Conservation (phyloP, 2,113 vertebrate species). For the Ptilorrhoa leucosticta region DNA sequence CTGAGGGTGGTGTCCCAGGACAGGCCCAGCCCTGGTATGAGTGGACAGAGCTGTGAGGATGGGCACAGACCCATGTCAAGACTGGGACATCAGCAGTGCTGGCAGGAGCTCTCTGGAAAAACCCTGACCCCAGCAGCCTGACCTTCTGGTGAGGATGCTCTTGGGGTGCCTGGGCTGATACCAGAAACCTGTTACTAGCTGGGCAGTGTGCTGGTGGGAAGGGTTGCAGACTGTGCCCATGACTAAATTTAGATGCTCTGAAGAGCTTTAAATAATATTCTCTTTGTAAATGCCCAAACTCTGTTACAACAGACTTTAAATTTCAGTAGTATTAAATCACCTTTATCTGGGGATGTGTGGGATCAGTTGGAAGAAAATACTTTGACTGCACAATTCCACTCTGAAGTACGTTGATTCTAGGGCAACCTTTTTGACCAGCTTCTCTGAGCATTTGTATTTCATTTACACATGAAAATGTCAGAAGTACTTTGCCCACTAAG, state of each 20-base stretch:
- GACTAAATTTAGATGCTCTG: not conserved
- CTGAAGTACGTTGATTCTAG: not conserved
- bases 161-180: fast-evolving
- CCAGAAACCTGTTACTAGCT: not conserved
- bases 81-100: not conserved
- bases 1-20: not conserved
- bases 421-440: not conserved
- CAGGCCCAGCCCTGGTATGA: not conserved
- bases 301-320: not conserved
- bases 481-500: not conserved
- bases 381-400: not conserved
- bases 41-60: not conserved
- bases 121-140: not conserved
- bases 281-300: not conserved
- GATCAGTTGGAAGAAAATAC: not conserved
- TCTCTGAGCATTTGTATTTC: not conserved
- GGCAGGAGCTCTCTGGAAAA: not conserved
- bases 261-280: not conserved
- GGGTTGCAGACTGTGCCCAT: not conserved
- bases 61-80: not conserved
- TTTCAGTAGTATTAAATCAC: not conserved
- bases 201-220: not conserved
- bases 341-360: not conserved
- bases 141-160: not conserved
- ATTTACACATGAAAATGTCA: not conserved